Conservation (phyloP, 2,797 vertebrate species). For the Pelobates cultripes region DNA sequence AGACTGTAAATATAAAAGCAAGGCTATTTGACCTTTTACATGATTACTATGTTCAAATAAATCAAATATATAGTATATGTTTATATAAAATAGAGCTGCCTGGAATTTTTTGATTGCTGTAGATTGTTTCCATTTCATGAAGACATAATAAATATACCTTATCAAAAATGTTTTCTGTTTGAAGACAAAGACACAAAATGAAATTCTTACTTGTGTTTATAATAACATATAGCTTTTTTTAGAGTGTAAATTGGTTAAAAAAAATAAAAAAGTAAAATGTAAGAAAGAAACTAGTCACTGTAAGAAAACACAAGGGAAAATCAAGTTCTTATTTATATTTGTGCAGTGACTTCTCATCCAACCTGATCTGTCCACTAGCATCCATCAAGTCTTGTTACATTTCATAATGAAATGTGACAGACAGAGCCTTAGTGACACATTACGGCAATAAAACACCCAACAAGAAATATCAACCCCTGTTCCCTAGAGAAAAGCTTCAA, state of each 20-base stretch:
- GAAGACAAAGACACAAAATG: neutral
- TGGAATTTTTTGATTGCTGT: neutral
- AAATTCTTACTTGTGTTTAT: constrained; percentile 17
- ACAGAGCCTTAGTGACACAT: constrained; percentile 47
- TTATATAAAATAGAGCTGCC: neutral
- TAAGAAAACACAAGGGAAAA: constrained; percentile 38
- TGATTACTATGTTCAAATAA: neutral
- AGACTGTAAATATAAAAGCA: neutral
- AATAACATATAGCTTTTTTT: constrained; percentile 34
- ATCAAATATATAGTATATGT: neutral
- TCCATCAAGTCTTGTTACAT: constrained; percentile 50
- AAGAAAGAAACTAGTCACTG: constrained; percentile 14
- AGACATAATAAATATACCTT: neutral
- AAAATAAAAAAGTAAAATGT: neutral
- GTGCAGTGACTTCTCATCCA: constrained; percentile 42
- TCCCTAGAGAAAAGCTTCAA: constrained; percentile 36
- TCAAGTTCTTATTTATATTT: constrained; percentile 52
- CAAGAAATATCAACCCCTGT: constrained; percentile 39
- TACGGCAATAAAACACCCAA: constrained; percentile 50
- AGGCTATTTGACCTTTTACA: neutral
- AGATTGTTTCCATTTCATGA: neutral
- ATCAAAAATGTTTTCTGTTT: neutral
- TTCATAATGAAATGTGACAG: constrained; percentile 49
- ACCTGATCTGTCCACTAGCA: constrained; percentile 41
- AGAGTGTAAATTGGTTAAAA: constrained; percentile 28